These are phyloP conservation scores for Brenthis daphne DNA, from an alignment of 2,888 invertebrate species.

Conservation along the genomic window DNA sequence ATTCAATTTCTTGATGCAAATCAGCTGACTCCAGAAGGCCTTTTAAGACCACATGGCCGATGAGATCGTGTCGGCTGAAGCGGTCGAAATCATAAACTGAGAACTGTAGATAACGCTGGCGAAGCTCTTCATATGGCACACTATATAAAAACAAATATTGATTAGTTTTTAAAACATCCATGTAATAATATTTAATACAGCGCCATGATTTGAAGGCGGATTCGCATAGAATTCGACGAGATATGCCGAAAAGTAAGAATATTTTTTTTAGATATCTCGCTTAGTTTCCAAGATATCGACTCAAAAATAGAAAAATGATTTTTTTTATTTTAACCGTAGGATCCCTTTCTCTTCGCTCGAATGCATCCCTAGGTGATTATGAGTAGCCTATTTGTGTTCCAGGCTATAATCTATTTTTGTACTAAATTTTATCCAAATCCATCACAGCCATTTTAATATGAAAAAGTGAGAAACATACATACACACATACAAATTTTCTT, in stretches of 20 bases:
- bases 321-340: too few species aligned
- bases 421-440: too few species aligned
- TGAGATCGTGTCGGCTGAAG: constrained; percentile 93
- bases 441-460: too few species aligned
- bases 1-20: constrained; percentile 90
- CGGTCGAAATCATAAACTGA: constrained; percentile 95
- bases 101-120: constrained; percentile 90
- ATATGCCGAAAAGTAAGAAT: too few species aligned
- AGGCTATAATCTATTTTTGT: too few species aligned
- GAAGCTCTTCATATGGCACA: constrained; percentile 88
- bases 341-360: background rate
- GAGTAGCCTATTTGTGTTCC: too few species aligned
- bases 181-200: background rate
- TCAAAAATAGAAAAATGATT: too few species aligned
- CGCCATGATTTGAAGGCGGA: too few species aligned
- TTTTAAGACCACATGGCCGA: constrained; percentile 91
- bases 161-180: background rate
- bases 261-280: too few species aligned
- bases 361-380: background rate
- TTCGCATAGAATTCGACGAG: too few species aligned
- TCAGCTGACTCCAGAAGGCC: constrained; percentile 90
- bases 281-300: too few species aligned
- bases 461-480: too few species aligned
- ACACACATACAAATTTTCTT: background rate
- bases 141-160: constrained; percentile 59